Evolutionary conservation across 2,113 vertebrate genomes (phyloP).

Genomic region (Tringa solitaria): DNA sequence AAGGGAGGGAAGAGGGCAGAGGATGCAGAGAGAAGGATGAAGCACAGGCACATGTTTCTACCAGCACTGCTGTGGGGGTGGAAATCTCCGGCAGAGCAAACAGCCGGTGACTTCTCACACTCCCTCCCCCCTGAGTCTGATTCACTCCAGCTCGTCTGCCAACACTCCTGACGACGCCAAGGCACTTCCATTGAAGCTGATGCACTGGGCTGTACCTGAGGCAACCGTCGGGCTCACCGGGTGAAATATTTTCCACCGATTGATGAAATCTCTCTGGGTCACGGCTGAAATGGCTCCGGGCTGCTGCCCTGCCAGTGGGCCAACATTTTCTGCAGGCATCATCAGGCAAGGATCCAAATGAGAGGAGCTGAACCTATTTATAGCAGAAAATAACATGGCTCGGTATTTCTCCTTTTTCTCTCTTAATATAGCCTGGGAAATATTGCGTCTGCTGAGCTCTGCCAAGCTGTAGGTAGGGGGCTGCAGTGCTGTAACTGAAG

Average conservation of each 20-base stretch:
- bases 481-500: not conserved
- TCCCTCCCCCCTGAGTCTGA: not conserved
- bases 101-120: slow-evolving; percentile 21
- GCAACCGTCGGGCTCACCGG: rapidly evolving
- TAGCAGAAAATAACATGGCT: not conserved
- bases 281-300: not conserved
- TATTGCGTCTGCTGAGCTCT: not conserved
- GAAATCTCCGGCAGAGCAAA: slow-evolving; percentile 48
- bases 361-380: not conserved
- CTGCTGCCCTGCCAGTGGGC: not conserved
- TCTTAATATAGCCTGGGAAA: not conserved
- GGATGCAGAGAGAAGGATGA: not conserved
- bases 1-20: not conserved
- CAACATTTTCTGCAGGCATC: not conserved
- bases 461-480: not conserved
- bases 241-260: not conserved
- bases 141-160: slow-evolving; percentile 42
- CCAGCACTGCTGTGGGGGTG: slow-evolving; percentile 36
- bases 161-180: not conserved
- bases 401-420: not conserved
- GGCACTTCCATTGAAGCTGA: not conserved
- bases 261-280: not conserved
- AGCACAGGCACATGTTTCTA: not conserved
- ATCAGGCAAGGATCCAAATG: not conserved
- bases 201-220: not conserved